Evolutionary conservation across 2,888 invertebrate species (phyloP).

Genomic region (Diarsia mendica): DNA sequence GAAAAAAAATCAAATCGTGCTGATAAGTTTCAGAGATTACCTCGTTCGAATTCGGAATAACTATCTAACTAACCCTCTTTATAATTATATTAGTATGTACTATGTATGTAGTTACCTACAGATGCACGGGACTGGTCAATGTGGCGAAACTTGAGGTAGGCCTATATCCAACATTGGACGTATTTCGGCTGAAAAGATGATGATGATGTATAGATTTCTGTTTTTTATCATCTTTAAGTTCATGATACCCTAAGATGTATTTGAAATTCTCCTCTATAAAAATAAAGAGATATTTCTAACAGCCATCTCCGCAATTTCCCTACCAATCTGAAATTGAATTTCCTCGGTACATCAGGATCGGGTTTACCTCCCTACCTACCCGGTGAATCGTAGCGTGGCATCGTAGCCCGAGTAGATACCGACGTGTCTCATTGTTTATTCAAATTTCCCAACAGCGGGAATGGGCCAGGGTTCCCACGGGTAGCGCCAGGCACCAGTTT

Average conservation of each 20-base stretch:
- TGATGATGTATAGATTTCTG: too few species aligned
- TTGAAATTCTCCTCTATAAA: background rate
- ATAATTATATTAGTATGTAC: too few species aligned
- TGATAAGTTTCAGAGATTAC: too few species aligned
- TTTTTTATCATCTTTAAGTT: background rate
- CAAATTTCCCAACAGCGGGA: constrained; percentile 61
- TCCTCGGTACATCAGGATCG: constrained; percentile 21
- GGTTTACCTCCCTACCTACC: constrained; percentile 9
- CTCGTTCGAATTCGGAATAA: too few species aligned
- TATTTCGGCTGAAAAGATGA: too few species aligned
- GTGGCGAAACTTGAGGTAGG: too few species aligned
- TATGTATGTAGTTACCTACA: too few species aligned
- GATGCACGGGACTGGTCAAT: too few species aligned
- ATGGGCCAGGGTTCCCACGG: constrained; percentile 69
- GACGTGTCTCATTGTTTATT: constrained; percentile 70
- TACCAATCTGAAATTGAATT: constrained; percentile 39
- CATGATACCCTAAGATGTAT: background rate
- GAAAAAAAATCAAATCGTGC: too few species aligned
- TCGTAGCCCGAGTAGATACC: constrained; percentile 12
- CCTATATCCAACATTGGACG: too few species aligned
- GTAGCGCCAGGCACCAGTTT: constrained; percentile 69
- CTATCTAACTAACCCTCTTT: too few species aligned
- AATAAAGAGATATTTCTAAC: constrained; percentile 12
- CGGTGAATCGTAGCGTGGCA: constrained; percentile 28
- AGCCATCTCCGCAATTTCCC: constrained; percentile 1